A percentile compares a stretch with the other conserved stretches of the same genome.
phyloP scores from a whole-genome alignment of 1,140 invertebrate genomes.

The Hetaerina americana region DNA sequence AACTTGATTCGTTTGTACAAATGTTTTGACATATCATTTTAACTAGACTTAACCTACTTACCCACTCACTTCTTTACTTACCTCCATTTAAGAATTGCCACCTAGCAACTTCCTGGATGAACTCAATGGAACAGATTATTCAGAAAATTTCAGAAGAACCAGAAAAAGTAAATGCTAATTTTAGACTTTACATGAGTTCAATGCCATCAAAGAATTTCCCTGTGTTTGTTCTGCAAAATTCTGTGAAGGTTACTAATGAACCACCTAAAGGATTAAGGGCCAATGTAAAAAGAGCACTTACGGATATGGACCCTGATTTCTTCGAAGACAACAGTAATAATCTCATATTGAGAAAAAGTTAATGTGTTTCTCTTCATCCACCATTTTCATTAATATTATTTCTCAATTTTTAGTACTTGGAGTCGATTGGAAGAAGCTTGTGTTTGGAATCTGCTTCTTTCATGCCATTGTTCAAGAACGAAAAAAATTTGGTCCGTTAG shows the following conservation, averaged over 20 bases:
- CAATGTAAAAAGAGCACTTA: conserved; percentile 64
- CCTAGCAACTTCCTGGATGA: conserved; percentile 83
- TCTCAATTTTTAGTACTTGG: conserved; percentile 47
- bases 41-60: conserved; percentile 8
- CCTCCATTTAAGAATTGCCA: conserved; percentile 65
- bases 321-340: conserved; percentile 63
- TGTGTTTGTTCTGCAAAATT: conserved; percentile 78
- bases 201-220: conserved; percentile 79
- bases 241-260: conserved; percentile 87
- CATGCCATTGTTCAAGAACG: conserved; percentile 78
- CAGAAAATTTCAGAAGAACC: conserved; percentile 50
- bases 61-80: conserved; percentile 5
- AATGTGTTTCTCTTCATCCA: neutral
- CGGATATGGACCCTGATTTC: conserved; percentile 61
- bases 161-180: conserved; percentile 47
- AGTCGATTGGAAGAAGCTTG: conserved; percentile 57
- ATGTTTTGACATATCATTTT: neutral
- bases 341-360: neutral
- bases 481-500: conserved; percentile 79
- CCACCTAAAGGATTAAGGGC: conserved; percentile 69
- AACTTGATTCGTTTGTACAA: neutral
- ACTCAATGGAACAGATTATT: conserved; percentile 53
- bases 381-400: conserved; percentile 8
- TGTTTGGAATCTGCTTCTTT: conserved; percentile 68
- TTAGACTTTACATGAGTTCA: conserved; percentile 76